Percentiles rank a stretch among this genome's conserved stretches.
phyloP scores from a whole-genome alignment of 1,140 invertebrate species.

The Latrodectus geometricus region DNA sequence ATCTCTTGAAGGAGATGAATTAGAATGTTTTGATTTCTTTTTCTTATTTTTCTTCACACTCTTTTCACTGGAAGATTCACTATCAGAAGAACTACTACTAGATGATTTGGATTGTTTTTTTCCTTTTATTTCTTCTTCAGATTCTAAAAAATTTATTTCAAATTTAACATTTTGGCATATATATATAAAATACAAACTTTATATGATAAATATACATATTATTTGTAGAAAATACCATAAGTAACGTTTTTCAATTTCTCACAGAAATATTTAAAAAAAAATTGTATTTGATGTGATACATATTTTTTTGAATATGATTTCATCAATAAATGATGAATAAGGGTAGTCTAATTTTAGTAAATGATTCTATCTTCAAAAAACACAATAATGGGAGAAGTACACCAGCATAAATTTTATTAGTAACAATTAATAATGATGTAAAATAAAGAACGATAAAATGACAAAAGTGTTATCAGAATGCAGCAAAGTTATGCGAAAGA shows the following conservation, averaged over 20 bases:
- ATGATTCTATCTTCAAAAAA: no score
- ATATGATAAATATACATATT: background rate
- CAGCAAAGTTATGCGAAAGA: no score
- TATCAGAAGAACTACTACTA: constrained; percentile 24
- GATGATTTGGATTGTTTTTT: constrained; percentile 19
- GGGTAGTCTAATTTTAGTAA: no score
- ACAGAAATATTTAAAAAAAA: background rate
- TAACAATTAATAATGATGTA: no score
- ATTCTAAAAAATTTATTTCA: background rate
- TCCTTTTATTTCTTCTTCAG: constrained; percentile 10
- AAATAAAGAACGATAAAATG: no score
- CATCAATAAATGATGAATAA: no score
- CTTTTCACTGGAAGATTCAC: constrained; percentile 24
- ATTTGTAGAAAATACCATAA: background rate
- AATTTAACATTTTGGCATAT: no score
- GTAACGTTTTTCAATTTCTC: background rate
- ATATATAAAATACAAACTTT: background rate
- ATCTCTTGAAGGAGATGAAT: background rate
- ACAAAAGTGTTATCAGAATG: no score
- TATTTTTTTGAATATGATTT: no score
- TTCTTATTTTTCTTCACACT: background rate
- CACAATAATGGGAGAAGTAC: no score
- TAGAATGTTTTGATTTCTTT: background rate
- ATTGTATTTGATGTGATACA: background rate
- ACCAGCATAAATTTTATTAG: no score